Conservation (phyloP, 2,797 vertebrate species). For the Acrocephalus scirpaceus region DNA sequence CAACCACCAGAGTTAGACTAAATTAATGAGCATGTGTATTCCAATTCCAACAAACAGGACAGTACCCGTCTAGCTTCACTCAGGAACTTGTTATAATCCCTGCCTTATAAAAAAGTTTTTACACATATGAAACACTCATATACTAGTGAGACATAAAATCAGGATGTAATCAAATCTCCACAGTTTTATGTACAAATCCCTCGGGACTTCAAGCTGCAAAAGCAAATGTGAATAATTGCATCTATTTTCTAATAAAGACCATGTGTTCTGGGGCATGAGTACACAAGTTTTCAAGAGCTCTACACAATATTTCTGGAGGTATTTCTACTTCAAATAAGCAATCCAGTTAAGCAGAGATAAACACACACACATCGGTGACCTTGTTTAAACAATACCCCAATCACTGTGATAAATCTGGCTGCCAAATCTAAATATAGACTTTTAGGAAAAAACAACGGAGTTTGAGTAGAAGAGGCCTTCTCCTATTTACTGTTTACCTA, state of each 20-base stretch:
- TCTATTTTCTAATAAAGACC: conserved; percentile 42
- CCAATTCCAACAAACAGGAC: neutral
- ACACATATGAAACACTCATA: conserved; percentile 10
- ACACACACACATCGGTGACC: neutral
- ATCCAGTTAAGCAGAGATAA: conserved; percentile 8
- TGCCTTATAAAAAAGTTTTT: conserved; percentile 22
- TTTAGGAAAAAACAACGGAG: conserved; percentile 11
- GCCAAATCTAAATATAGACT: conserved; percentile 47
- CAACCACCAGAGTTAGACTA: neutral
- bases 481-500: conserved; percentile 48
- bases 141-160: conserved; percentile 15
- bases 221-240: neutral
- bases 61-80: neutral
- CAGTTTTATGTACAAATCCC: conserved; percentile 4
- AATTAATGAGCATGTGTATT: neutral
- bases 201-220: neutral
- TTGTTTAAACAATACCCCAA: conserved; percentile 41
- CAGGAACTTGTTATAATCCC: neutral
- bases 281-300: neutral
- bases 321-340: conserved; percentile 58
- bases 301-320: neutral
- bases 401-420: conserved; percentile 19
- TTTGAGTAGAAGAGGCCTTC: conserved; percentile 32
- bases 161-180: conserved; percentile 35
- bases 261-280: neutral